Percentiles rank a stretch among this genome's conserved stretches.
Evolutionary conservation across 2,888 invertebrate genomes (phyloP).

Genomic region (Cyrtodaria siliqua): DNA sequence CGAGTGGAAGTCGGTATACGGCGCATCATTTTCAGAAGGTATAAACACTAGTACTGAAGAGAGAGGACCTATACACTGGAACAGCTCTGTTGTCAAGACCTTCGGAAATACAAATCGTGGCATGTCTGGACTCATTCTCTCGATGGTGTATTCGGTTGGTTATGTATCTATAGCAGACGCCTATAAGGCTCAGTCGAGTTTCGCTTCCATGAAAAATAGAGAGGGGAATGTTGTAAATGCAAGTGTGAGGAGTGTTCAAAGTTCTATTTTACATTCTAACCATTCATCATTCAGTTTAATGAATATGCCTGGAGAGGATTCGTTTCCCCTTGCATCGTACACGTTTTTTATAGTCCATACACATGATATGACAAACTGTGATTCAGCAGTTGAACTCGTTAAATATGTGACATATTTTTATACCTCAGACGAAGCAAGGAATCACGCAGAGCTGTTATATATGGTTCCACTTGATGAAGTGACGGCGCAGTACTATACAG

Average conservation of each 20-base stretch:
- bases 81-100: constrained; percentile 54
- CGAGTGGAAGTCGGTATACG: constrained; percentile 73
- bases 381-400: constrained; percentile 76
- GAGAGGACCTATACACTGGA: constrained; percentile 65
- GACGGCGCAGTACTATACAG: constrained; percentile 55
- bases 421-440: constrained; percentile 42
- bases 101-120: constrained; percentile 74
- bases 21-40: constrained; percentile 71
- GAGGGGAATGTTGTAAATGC: constrained; percentile 66
- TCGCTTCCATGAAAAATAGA: constrained; percentile 72
- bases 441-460: constrained; percentile 45
- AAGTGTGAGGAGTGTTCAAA: constrained; percentile 62
- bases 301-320: constrained; percentile 50
- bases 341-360: constrained; percentile 78
- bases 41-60: constrained; percentile 10
- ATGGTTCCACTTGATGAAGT: constrained; percentile 73
- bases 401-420: constrained; percentile 80
- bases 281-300: constrained; percentile 42
- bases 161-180: constrained; percentile 79
- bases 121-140: constrained; percentile 72
- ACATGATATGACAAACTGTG: constrained; percentile 69
- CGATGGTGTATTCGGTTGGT: constrained; percentile 75
- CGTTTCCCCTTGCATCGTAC: constrained; percentile 81
- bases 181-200: constrained; percentile 37
- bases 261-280: constrained; percentile 70